Conservation (phyloP, 1,140 invertebrate genomes). For the Hetaerina americana region DNA sequence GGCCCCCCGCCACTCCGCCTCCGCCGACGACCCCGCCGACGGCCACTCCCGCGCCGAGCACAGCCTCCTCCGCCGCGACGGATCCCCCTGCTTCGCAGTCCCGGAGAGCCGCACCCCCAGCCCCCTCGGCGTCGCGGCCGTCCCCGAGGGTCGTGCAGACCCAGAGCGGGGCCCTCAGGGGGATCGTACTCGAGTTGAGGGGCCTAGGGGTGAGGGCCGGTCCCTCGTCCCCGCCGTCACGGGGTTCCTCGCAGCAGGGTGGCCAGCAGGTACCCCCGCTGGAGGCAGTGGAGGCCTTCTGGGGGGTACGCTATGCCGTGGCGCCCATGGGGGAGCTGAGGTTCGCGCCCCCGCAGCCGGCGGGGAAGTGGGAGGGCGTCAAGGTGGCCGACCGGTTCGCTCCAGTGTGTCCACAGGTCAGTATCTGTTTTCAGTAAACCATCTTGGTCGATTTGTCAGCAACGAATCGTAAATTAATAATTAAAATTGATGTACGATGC, state of each 20-base stretch:
- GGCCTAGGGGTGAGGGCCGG: no score
- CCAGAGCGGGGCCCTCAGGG: neutral
- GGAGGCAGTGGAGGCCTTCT: constrained; percentile 82
- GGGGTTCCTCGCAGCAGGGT: neutral
- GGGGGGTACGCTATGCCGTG: constrained; percentile 89
- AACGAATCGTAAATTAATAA: no score
- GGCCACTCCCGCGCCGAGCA: neutral
- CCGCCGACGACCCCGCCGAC: neutral
- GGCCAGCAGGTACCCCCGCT: constrained; percentile 48
- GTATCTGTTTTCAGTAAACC: neutral
- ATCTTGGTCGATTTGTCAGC: no score
- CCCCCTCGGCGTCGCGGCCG: no score
- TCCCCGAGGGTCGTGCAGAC: neutral
- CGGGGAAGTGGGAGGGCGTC: constrained; percentile 82
- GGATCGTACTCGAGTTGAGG: neutral
- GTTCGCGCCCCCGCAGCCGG: constrained; percentile 89
- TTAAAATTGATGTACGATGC: no score
- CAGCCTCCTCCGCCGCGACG: no score
- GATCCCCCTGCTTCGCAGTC: no score
- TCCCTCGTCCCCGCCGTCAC: no score
- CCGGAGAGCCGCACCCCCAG: no score
- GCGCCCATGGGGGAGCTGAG: constrained; percentile 77
- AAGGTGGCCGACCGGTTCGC: constrained; percentile 74
- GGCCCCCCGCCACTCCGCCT: neutral
- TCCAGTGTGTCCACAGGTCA: constrained; percentile 75